A percentile compares a stretch with the other conserved stretches of the same genome.
Evolutionary conservation across 2,888 invertebrate genomes (phyloP).

Genomic region (Craniophora ligustri): DNA sequence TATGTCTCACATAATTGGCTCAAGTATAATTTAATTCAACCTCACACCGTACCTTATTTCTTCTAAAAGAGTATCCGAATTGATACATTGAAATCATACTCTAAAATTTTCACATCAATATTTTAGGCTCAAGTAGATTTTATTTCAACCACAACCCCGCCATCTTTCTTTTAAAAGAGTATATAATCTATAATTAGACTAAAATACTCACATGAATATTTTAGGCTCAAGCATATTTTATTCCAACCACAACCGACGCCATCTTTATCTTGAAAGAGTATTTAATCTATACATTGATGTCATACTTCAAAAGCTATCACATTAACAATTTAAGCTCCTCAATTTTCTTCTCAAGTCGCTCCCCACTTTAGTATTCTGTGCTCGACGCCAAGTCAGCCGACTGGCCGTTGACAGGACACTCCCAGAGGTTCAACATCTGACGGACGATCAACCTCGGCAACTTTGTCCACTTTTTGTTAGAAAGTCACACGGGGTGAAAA

Average conservation of each 20-base stretch:
- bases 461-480: conserved; percentile 26
- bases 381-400: conserved; percentile 44
- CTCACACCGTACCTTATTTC: too few relatives aligned
- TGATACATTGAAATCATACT: too few relatives aligned
- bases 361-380: conserved; percentile 46
- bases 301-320: conserved; percentile 1
- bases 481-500: conserved; percentile 27
- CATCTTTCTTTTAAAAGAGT: too few relatives aligned
- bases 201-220: too few relatives aligned
- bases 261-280: neutral
- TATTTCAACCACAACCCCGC: neutral
- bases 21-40: too few relatives aligned
- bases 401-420: conserved; percentile 54
- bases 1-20: too few relatives aligned
- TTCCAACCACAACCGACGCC: neutral
- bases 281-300: neutral
- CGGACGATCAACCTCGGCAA: conserved; percentile 43
- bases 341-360: conserved; percentile 9
- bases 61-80: too few relatives aligned
- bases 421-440: conserved; percentile 56
- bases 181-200: too few relatives aligned
- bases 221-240: too few relatives aligned
- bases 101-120: too few relatives aligned
- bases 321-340: conserved; percentile 40
- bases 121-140: too few relatives aligned